Base-by-base conservation (phyloP, 2,797 vertebrate genomes). In the Synaphobranchus kaupii region DNA sequence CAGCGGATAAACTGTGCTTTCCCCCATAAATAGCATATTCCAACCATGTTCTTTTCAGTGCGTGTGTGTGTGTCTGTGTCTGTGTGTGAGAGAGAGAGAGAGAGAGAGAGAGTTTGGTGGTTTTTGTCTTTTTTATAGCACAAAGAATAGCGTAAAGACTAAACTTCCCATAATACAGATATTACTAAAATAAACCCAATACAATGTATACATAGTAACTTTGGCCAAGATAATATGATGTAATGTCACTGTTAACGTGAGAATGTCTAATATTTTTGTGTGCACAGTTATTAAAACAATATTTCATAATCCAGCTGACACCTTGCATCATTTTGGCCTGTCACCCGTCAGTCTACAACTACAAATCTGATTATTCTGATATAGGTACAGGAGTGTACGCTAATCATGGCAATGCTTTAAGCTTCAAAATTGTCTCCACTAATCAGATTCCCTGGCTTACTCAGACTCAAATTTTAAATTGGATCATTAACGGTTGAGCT, bases 291-390 rank as follows among this genome's bases (percentile, higher is more conserved):
- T 87, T 87, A 87, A 86, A 87, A 87, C 88, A 44, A 82, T 85
- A 58, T 34, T 71, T 87, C 84, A 78, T 63, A 85, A 83, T 89
- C 83, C 84, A 63, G 28, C 84, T 83, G 88, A 87, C 86, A 87
- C 80, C 28, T 63, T 48, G 52, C 81, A 85, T 85, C 76, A 85
- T 86, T 87, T 87, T 66, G 56, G 28, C 20, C 78, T 39, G 84
- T 83, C 86, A 85, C 76, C 63, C 22, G 84, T 63, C 86, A 71
- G 60, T 78, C 84, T 80, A 73, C 84, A 25, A 83, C 86, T 71
- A 56, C 84, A 85, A 80, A 86, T 86, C 82, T 83, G 84, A 89
- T 87, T 87, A 89, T 89, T 87, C 88, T 85, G 88, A 89, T 89
- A 89, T 87, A 87, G 88, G 88, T 89, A 85, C 86, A 85, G 87